phyloP scores from a whole-genome alignment of 2,797 vertebrate species.

The Pogonophryne albipinna region DNA sequence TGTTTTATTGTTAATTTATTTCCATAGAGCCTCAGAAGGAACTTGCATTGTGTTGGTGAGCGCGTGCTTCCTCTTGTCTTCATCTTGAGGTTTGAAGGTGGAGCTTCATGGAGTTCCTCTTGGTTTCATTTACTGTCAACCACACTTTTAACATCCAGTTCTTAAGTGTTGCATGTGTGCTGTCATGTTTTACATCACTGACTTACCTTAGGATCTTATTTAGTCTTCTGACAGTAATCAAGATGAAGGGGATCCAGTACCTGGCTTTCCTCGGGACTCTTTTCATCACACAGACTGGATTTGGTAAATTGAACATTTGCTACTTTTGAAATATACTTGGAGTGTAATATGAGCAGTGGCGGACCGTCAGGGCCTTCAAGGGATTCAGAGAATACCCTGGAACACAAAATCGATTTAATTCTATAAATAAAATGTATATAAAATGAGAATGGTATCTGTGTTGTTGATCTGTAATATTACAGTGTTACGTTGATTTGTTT shows the following conservation, averaged over 20 bases:
- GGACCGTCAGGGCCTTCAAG: no score
- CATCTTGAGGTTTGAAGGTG: constrained; percentile 66
- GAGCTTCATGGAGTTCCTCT: constrained; percentile 72
- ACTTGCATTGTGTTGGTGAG: not conserved
- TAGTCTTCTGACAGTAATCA: not conserved
- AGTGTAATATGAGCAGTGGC: not conserved
- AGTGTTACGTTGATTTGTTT: no score
- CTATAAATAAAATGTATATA: no score
- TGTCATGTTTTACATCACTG: constrained; percentile 46
- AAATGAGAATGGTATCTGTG: no score
- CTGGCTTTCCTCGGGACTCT: constrained; percentile 57
- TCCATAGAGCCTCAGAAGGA: not conserved
- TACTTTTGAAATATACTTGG: not conserved
- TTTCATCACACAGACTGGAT: constrained; percentile 27
- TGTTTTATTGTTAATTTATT: not conserved
- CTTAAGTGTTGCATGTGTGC: not conserved
- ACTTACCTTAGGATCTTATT: not conserved
- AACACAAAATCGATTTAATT: no score
- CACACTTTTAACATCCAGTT: constrained; percentile 6
- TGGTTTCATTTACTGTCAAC: constrained; percentile 58
- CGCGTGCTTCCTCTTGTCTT: constrained; percentile 55
- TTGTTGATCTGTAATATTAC: no score
- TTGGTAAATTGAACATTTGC: constrained; percentile 59
- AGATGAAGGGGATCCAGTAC: constrained; percentile 40
- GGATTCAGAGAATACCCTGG: no score